These are phyloP conservation scores for Exephanes ischioxanthus DNA, from an alignment of 2,888 invertebrate genomes.

Conservation along the genomic window DNA sequence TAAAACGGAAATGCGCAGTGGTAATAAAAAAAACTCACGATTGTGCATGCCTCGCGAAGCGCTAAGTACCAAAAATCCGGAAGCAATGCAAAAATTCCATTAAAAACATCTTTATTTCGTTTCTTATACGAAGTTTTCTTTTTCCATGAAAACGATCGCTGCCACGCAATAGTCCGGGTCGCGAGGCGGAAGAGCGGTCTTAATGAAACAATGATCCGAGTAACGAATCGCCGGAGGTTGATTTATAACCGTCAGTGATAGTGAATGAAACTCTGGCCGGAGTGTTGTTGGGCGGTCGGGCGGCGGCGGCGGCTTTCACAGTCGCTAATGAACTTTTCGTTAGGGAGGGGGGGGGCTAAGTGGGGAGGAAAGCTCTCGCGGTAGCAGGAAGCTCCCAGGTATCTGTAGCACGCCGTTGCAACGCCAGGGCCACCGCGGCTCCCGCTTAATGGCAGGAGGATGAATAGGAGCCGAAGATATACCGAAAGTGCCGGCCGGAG, in stretches of 20 bases:
- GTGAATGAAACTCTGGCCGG: constrained; percentile 59
- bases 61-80: too few relatives aligned
- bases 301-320: constrained; percentile 6
- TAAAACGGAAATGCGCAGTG: too few relatives aligned
- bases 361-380: constrained; percentile 31
- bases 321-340: constrained; percentile 58
- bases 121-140: not conserved
- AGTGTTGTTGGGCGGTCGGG: constrained; percentile 6
- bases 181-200: constrained; percentile 30
- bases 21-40: too few relatives aligned
- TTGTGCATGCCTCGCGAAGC: too few relatives aligned
- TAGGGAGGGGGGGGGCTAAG: constrained; percentile 4
- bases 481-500: constrained; percentile 70
- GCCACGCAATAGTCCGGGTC: not conserved
- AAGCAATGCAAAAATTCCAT: too few relatives aligned
- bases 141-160: not conserved
- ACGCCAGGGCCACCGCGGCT: constrained; percentile 51
- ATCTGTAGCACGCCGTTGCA: constrained; percentile 50
- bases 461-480: constrained; percentile 74
- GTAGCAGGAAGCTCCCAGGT: constrained; percentile 51
- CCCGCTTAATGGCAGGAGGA: constrained; percentile 69
- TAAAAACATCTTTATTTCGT: too few relatives aligned
- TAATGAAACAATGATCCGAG: constrained; percentile 64
- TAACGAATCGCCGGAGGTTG: constrained; percentile 61
- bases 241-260: constrained; percentile 61